Conservation (phyloP, 2,888 invertebrate genomes). For the Mythimna vitellina region DNA sequence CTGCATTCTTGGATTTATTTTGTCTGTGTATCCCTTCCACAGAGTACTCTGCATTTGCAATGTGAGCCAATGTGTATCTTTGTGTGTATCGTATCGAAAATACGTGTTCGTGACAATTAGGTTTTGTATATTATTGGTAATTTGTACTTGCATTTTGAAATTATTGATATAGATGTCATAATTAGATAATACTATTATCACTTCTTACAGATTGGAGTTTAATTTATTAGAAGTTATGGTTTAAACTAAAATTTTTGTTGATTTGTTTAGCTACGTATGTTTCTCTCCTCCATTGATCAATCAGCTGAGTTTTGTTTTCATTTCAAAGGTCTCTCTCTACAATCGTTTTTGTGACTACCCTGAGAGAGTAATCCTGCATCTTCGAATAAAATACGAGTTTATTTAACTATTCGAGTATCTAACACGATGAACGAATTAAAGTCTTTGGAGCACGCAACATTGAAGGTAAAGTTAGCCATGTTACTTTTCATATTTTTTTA, state of each 20-base stretch:
- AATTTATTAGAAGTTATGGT: slow-evolving; percentile 13
- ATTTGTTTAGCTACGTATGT: slow-evolving; percentile 59
- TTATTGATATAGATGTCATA: slow-evolving; percentile 25
- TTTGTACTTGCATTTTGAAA: slow-evolving; percentile 16
- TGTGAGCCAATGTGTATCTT: too few species aligned
- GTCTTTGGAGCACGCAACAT: slow-evolving; percentile 98
- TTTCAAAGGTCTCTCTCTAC: slow-evolving; percentile 66
- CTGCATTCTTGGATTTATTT: slow-evolving; percentile 18
- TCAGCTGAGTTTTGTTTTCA: slow-evolving; percentile 90
- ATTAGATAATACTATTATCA: slow-evolving; percentile 13
- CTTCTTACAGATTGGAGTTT: not conserved
- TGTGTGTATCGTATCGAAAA: slow-evolving; percentile 26
- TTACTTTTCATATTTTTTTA: slow-evolving; percentile 41
- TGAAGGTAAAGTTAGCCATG: slow-evolving; percentile 92
- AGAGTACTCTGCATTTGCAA: too few species aligned
- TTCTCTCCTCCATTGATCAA: slow-evolving; percentile 64
- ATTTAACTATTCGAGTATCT: slow-evolving; percentile 45
- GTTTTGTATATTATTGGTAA: slow-evolving; percentile 37
- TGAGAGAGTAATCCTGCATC: slow-evolving; percentile 19
- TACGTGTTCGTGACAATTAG: slow-evolving; percentile 61
- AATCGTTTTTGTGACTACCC: slow-evolving; percentile 38
- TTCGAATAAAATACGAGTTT: slow-evolving; percentile 47
- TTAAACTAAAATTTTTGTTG: slow-evolving; percentile 38
- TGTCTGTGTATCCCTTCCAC: too few species aligned
- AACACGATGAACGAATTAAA: slow-evolving; percentile 96